These are phyloP conservation scores for Psittacula cyanocephala DNA, from an alignment of 2,113 vertebrate genomes.

Conservation along the genomic window DNA sequence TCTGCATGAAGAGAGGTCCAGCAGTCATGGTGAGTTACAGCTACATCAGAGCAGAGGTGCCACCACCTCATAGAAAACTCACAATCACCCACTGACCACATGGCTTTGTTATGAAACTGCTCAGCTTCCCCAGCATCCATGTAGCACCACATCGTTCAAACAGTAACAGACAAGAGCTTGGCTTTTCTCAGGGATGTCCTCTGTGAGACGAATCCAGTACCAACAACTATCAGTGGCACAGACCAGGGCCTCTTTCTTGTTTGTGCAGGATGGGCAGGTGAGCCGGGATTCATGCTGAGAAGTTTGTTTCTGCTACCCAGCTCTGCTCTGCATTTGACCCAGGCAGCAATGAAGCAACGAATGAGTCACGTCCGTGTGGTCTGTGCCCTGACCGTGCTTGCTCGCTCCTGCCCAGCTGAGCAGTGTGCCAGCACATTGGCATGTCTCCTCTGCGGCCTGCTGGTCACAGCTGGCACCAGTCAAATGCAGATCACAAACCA, in stretches of 20 bases:
- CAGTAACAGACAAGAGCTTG: not conserved
- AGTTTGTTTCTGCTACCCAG: not conserved
- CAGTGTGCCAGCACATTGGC: not conserved
- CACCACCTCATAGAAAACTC: not conserved
- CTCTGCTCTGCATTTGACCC: not conserved
- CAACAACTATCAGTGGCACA: accelerated
- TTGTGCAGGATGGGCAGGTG: not conserved
- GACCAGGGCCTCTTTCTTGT: no score
- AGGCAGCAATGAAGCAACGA: not conserved
- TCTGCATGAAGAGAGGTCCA: not conserved
- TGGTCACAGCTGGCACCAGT: not conserved
- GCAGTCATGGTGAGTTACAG: accelerated
- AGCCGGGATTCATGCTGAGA: not conserved
- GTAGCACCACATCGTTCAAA: accelerated
- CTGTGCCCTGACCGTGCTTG: accelerated
- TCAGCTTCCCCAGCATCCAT: not conserved
- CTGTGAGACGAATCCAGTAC: not conserved
- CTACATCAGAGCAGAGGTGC: not conserved
- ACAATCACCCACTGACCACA: accelerated
- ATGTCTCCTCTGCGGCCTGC: not conserved
- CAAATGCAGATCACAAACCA: not conserved
- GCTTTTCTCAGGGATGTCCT: not conserved
- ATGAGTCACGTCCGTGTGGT: not conserved
- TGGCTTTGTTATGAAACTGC: not conserved
- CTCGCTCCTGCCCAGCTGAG: not conserved